Evolutionary conservation across 2,888 invertebrate species (phyloP), one percentile per base, ranked within the genome.

Genomic region (Macrophya annulata): DNA sequence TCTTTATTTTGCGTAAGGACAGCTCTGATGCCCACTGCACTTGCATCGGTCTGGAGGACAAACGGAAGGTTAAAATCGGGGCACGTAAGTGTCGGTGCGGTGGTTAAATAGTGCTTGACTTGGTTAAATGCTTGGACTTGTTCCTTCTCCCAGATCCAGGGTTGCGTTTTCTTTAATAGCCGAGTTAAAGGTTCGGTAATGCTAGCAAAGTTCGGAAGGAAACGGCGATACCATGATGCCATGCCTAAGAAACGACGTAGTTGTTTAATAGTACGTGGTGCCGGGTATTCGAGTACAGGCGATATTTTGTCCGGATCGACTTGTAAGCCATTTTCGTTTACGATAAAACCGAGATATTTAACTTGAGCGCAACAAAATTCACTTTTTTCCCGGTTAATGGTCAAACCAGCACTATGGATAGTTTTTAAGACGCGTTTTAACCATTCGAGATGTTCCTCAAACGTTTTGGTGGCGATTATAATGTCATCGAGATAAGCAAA

Each of bases 401-500:
- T 81, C 48, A 89, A 81, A 12, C 85, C 85, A 8, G 88, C 87
- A 25, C 71, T 65, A 12, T 86, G 81, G 12, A 89, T 84, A 40
- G 88, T 65, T 10, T 68, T 65, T 40, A 89, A 88, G 1, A 90
- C 88, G 51, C 86, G 85, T 15, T 68, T 74, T 43, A 89, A 79
- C 17, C 88, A 84, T 5, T 83, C 40, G n/a, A 89, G 12, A 82
- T 90, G 89, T 59, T 89, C 86, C 62, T 88, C 86, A 59, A 90
- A 88, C 0, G 86, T 87, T 25, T 84, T 21, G 25, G 86, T 86
- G 0, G 87, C 71, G 0, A 89, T 84, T 0, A 90, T 87, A 12
- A 89, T 87, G 74, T 89, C 89, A 84, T 90, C 89, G n/a, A 89
- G 84, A 74, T 90, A 90, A 0, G 85, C 87, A 48, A 89, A 89